phyloP scores from a whole-genome alignment of 2,888 invertebrate genomes.

The Sphaerophoria taeniata region DNA sequence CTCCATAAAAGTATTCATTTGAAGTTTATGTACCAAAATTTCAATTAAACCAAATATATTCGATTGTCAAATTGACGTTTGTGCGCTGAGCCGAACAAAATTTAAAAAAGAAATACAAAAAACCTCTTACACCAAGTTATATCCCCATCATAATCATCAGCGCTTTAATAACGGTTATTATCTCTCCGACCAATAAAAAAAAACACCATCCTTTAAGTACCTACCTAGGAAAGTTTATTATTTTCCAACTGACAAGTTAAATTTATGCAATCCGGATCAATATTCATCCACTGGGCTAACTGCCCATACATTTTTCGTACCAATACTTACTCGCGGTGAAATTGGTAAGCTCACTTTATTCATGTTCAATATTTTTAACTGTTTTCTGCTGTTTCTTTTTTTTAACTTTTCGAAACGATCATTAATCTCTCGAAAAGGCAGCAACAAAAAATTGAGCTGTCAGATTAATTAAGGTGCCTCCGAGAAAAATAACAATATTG shows the following conservation, averaged over 20 bases:
- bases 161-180: slow-evolving; percentile 20
- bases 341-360: slow-evolving; percentile 12
- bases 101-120: too few species aligned
- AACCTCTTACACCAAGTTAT: too few species aligned
- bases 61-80: too few species aligned
- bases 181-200: slow-evolving; percentile 3
- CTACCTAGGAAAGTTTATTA: slow-evolving; percentile 9
- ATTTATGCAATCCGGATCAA: slow-evolving; percentile 26
- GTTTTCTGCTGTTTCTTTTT: slow-evolving; percentile 4
- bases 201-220: slow-evolving; percentile 10
- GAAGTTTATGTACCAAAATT: too few species aligned
- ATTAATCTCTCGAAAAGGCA: slow-evolving; percentile 43
- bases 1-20: too few species aligned
- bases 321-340: background rate
- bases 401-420: too few species aligned
- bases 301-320: slow-evolving; percentile 34
- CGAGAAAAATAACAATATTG: slow-evolving; percentile 41
- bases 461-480: slow-evolving; percentile 62
- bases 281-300: slow-evolving; percentile 27
- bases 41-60: too few species aligned
- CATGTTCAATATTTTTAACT: slow-evolving; percentile 7
- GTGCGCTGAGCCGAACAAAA: too few species aligned
- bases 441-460: slow-evolving; percentile 57
- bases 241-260: slow-evolving; percentile 14
- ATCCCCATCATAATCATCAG: too few species aligned